Conservation (phyloP, 2,888 invertebrate species). For the Campaea margaritaria region DNA sequence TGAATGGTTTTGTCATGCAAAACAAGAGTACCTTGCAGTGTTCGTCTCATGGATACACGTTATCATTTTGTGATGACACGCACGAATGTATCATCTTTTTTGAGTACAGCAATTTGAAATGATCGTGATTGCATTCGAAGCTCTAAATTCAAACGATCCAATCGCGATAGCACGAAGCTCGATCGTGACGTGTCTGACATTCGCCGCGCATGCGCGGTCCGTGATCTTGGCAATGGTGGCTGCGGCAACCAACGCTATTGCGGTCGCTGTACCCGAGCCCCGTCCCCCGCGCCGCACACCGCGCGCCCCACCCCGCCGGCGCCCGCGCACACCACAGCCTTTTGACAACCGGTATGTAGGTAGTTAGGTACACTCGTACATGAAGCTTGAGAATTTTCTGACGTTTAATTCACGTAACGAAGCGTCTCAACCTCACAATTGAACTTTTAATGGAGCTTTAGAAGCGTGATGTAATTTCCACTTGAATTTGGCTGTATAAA, state of each 20-base stretch:
- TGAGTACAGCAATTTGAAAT: slow-evolving; percentile 56
- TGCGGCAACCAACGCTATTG: slow-evolving; percentile 72
- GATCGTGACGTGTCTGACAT: slow-evolving; percentile 85
- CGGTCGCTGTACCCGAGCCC: slow-evolving; percentile 80
- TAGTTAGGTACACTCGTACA: slow-evolving; percentile 62
- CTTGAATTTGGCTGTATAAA: slow-evolving; percentile 32
- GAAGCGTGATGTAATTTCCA: slow-evolving; percentile 54
- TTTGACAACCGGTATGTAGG: slow-evolving; percentile 81
- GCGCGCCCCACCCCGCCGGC: slow-evolving; percentile 41
- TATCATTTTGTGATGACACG: slow-evolving; percentile 39
- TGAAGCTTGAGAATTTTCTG: slow-evolving; percentile 78
- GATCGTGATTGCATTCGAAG: slow-evolving; percentile 72
- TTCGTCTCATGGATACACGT: slow-evolving; percentile 35
- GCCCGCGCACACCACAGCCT: slow-evolving; percentile 58
- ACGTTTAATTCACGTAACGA: slow-evolving; percentile 79
- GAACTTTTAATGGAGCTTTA: slow-evolving; percentile 64
- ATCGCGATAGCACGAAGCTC: slow-evolving; percentile 78
- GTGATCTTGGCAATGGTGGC: slow-evolving; percentile 87
- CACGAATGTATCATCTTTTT: slow-evolving; percentile 45
- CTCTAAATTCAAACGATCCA: slow-evolving; percentile 75
- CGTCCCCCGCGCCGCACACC: slow-evolving; percentile 40
- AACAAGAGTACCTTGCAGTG: slow-evolving; percentile 4
- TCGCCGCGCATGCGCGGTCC: slow-evolving; percentile 82
- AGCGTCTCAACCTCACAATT: slow-evolving; percentile 65
- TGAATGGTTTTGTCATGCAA: slow-evolving; percentile 2